Percentiles rank a stretch among this genome's conserved stretches.
These are phyloP conservation scores for Rhynchomys soricoides DNA, from an alignment of 2,113 vertebrate species.

Conservation along the genomic window DNA sequence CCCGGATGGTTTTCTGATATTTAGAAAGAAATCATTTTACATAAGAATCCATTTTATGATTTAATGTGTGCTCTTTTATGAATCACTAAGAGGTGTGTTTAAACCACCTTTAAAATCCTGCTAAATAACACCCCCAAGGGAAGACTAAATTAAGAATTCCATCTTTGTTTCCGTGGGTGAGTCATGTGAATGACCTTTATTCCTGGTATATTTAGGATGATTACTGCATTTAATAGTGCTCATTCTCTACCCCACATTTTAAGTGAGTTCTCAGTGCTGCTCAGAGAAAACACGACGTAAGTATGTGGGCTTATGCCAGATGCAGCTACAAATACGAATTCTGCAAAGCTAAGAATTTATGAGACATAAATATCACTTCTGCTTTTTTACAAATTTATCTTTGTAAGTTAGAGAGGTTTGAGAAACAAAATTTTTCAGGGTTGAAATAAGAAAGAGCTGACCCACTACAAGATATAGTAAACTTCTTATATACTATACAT, in stretches of 20 bases:
- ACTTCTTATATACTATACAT: neutral
- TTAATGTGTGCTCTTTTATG: conserved; percentile 51
- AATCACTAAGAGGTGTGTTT: neutral
- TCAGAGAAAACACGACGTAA: conserved; percentile 14
- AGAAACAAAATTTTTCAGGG: conserved; percentile 11
- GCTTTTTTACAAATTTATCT: conserved; percentile 51
- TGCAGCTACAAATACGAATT: conserved; percentile 23
- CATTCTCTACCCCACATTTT: neutral
- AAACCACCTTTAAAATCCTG: conserved; percentile 45
- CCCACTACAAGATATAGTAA: neutral
- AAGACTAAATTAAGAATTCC: conserved; percentile 68
- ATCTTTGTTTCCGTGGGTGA: conserved; percentile 64
- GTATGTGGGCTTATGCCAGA: conserved; percentile 37
- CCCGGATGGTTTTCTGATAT: conserved; percentile 35
- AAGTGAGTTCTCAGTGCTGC: neutral
- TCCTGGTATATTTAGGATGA: conserved; percentile 58
- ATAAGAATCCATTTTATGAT: conserved; percentile 35
- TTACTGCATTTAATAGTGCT: conserved; percentile 23
- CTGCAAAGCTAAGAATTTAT: conserved; percentile 24
- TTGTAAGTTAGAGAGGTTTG: conserved; percentile 9
- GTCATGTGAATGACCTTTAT: conserved; percentile 68
- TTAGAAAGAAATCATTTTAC: conserved; percentile 57
- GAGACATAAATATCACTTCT: conserved; percentile 36
- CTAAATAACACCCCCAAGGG: conserved; percentile 46
- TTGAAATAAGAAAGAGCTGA: conserved; percentile 18